Evolutionary conservation across 2,797 vertebrate genomes (phyloP), one percentile per base, ranked within the genome.

Genomic region (Sebastes trivittatus): DNA sequence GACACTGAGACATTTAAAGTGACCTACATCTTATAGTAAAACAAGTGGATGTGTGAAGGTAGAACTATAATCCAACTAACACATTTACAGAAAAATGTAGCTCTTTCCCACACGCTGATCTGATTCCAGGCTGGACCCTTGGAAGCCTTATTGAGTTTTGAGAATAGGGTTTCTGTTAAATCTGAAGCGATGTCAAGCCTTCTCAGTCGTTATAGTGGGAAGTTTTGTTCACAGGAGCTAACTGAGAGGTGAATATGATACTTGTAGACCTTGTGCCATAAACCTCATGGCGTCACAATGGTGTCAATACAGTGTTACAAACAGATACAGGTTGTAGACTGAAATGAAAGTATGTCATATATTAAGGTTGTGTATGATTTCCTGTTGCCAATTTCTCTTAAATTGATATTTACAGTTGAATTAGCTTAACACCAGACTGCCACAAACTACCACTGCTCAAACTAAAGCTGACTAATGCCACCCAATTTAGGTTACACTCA

Each of bases 71-170:
- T 79, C 59, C 4, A 5, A 86, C 32, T 60, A 36, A 71, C 52
- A 23, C 63, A 55, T 82, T 81, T 71, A 36, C 61, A 75, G 13
- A 63, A 61, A n/a, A 68, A 80, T 36, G 2, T 18, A 32, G 62
- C 63, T 76, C 18, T 74, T 16, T 69, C 74, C 67, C 54, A 30
- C 74, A 75, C 75, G 30, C 58, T 72, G 52, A 73, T 80, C 36
- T 75, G 79, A 83, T 90, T 95, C 93, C 90, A 89, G 93, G 92
- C 93, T 92, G 95, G 95, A 90, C 88, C 92, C 85, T 91, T 79
- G 90, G 92, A 95, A 91, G 89, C 87, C 88, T 82, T 88, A 85
- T 91, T 86, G 79, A 89, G 78, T 84, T 81, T 60, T 69, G 11
- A 72, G 55, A 67, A 77, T 29, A 32, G 66, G 34, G 77, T 72